Conservation (phyloP, 2,113 vertebrate genomes). For the Nanorana parkeri region DNA sequence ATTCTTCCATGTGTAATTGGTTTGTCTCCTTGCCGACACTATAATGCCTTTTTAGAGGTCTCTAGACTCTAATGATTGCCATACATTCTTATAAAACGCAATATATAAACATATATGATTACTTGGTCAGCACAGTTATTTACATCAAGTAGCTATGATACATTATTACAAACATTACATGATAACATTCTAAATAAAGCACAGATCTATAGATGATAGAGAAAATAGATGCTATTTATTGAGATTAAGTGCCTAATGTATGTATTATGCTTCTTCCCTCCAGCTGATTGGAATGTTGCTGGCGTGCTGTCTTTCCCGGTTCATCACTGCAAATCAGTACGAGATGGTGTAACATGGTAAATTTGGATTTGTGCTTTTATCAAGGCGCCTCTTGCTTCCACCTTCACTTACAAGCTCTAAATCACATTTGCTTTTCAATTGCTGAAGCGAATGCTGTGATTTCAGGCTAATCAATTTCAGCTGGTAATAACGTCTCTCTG, state of each 20-base stretch:
- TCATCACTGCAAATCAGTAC: slow-evolving; percentile 99
- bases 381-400: background rate
- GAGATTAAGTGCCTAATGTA: slow-evolving; percentile 2
- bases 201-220: background rate
- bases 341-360: slow-evolving; percentile 98
- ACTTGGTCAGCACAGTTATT: background rate
- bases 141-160: background rate
- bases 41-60: no score
- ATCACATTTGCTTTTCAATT: slow-evolving; percentile 20
- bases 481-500: background rate
- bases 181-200: background rate
- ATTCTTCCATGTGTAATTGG: no score
- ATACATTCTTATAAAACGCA: background rate
- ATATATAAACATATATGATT: background rate
- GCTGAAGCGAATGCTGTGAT: slow-evolving; percentile 28
- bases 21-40: no score
- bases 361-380: slow-evolving; percentile 44
- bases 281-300: slow-evolving; percentile 98
- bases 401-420: slow-evolving; percentile 18
- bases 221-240: slow-evolving; percentile 4
- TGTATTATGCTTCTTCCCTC: slow-evolving; percentile 24
- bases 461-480: slow-evolving; percentile 23
- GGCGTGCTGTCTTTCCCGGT: slow-evolving; percentile 97
- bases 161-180: background rate
- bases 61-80: no score